These are phyloP conservation scores for Oreochromis niloticus DNA, from an alignment of 2,113 vertebrate genomes.

Conservation along the genomic window DNA sequence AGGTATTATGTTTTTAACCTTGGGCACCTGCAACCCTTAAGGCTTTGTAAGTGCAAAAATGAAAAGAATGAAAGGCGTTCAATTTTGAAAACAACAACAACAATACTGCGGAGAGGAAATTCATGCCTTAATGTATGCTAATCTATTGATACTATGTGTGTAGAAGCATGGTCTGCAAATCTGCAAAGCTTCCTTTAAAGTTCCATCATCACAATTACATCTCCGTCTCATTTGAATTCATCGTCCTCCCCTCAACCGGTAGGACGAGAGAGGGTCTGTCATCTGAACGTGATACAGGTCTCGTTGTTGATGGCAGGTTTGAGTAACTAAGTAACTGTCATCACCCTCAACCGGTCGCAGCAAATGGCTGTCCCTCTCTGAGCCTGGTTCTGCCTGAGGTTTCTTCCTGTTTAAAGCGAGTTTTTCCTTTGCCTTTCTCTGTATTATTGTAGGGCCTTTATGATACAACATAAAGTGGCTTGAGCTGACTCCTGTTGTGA, in stretches of 20 bases:
- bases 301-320: not conserved
- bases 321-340: not conserved
- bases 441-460: not conserved
- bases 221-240: not conserved
- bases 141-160: not conserved
- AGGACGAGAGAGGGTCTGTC: not conserved
- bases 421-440: not conserved
- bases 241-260: not conserved
- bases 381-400: not conserved
- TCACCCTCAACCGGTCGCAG: not conserved
- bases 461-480: not conserved
- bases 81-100: not conserved
- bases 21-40: not conserved
- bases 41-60: not conserved
- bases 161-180: not conserved
- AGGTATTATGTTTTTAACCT: not conserved
- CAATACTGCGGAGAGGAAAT: not conserved
- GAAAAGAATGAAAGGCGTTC: not conserved
- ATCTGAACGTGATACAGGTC: not conserved
- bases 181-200: not conserved
- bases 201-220: not conserved
- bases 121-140: not conserved
- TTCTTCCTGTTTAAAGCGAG: not conserved
- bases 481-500: not conserved
- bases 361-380: not conserved